phyloP scores from a whole-genome alignment of 2,888 invertebrate species.

The Platerodrilus igneus region DNA sequence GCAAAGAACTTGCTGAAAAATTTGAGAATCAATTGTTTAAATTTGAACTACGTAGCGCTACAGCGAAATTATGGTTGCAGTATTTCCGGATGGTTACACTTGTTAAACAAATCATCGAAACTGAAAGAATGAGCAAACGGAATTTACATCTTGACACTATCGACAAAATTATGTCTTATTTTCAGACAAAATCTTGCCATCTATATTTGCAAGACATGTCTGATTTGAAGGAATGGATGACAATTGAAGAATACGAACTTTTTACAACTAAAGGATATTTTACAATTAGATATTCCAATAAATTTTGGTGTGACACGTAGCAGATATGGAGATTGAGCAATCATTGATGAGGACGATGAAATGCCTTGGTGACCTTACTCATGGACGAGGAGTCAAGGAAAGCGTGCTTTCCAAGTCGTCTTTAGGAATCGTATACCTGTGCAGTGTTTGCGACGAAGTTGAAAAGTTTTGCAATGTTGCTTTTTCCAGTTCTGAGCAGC shows the following conservation, averaged over 20 bases:
- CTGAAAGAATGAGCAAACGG: no score
- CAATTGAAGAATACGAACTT: constrained; percentile 2
- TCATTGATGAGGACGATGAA: no score
- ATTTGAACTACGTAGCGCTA: no score
- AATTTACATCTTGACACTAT: constrained; percentile 7
- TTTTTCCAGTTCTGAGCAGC: no score
- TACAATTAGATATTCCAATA: constrained; percentile 1
- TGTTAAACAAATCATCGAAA: no score
- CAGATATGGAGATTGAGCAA: no score
- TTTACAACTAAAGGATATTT: constrained; percentile 2
- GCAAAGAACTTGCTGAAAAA: constrained; percentile 5
- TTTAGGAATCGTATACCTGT: no score
- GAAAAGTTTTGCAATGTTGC: no score
- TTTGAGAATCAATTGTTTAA: constrained; percentile 3
- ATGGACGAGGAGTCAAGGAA: no score
- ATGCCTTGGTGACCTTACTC: no score
- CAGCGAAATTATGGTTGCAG: constrained; percentile 6
- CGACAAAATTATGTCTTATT: not conserved
- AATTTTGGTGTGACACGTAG: constrained; percentile 1
- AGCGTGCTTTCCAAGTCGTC: no score
- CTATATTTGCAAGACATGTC: constrained; percentile 3
- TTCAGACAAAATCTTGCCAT: not conserved
- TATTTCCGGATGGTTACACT: constrained; percentile 6
- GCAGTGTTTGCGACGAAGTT: no score
- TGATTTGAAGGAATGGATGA: constrained; percentile 2